Percentiles rank a stretch among this genome's conserved stretches.
Conservation (phyloP, 2,888 invertebrate genomes). For the Ennomos quercinarius region DNA sequence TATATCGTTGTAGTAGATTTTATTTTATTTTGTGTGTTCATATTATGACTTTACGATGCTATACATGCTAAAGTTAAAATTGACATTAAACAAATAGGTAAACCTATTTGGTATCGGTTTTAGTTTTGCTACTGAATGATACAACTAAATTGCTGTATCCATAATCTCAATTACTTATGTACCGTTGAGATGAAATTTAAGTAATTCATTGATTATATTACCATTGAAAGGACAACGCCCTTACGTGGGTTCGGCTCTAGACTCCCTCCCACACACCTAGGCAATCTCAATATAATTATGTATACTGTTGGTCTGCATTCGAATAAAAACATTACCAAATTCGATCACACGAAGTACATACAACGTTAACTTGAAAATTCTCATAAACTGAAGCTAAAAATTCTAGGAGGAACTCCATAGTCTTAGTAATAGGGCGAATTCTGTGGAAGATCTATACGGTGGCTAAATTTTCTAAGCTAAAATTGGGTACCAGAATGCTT, state of each 20-base stretch:
- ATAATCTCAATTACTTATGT: no score
- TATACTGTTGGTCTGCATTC: constrained; percentile 9
- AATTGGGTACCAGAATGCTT: not conserved
- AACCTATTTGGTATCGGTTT: no score
- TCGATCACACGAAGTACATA: not conserved
- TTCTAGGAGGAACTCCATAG: no score
- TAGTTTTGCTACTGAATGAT: not conserved
- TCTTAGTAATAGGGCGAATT: no score
- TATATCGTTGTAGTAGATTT: no score
- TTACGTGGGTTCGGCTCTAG: constrained; percentile 11
- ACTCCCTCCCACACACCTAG: constrained; percentile 27
- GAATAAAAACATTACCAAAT: constrained; percentile 13
- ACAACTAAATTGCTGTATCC: not conserved
- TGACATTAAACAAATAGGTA: not conserved
- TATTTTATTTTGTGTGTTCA: no score
- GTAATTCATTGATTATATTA: constrained; percentile 23
- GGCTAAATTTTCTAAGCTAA: no score
- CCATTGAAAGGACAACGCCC: constrained; percentile 26
- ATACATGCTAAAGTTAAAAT: no score
- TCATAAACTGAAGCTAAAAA: constrained; percentile 1
- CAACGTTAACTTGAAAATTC: constrained; percentile 1
- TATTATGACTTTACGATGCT: no score
- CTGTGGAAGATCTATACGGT: no score
- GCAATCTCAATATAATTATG: constrained; percentile 19
- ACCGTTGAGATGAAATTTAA: constrained; percentile 2